Evolutionary conservation across 35 echinoderm and acorn worm species (phyloP).

Genomic region (Eucidaris tribuloides): DNA sequence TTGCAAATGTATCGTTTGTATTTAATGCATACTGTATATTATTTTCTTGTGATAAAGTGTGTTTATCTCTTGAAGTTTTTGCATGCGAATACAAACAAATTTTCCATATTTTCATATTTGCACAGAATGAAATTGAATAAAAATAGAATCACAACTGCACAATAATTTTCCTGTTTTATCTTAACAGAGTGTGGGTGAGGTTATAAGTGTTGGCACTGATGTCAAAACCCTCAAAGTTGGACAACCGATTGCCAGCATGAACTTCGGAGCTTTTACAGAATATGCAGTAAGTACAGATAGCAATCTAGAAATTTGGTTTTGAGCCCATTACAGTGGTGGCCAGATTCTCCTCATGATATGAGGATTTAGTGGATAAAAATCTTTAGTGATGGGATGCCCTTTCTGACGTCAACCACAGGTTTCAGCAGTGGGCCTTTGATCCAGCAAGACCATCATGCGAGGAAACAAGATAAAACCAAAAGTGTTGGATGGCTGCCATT

Average conservation of each 20-base stretch:
- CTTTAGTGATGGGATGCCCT: no score
- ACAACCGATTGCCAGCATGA: conserved; percentile 46
- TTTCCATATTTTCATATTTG: not conserved
- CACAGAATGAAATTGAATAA: not conserved
- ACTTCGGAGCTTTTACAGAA: conserved; percentile 41
- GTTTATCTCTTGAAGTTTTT: not conserved
- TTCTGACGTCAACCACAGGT: no score
- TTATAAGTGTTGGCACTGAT: conserved; percentile 52
- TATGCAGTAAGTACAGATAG: conserved; percentile 76
- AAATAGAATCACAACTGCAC: not conserved
- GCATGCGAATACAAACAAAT: not conserved
- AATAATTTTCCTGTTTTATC: not conserved
- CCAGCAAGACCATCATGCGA: no score
- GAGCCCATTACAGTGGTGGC: no score
- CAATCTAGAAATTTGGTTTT: no score
- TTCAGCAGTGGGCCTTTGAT: no score
- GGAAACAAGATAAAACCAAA: no score
- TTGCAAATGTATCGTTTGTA: not conserved
- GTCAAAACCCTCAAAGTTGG: conserved; percentile 62
- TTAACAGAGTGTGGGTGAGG: conserved; percentile 53
- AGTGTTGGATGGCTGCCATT: no score
- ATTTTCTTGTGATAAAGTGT: not conserved
- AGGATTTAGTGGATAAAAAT: no score
- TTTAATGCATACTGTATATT: not conserved
- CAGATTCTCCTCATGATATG: no score